Evolutionary conservation across 2,888 invertebrate genomes (phyloP).

Genomic region (Eupithecia dodoneata): DNA sequence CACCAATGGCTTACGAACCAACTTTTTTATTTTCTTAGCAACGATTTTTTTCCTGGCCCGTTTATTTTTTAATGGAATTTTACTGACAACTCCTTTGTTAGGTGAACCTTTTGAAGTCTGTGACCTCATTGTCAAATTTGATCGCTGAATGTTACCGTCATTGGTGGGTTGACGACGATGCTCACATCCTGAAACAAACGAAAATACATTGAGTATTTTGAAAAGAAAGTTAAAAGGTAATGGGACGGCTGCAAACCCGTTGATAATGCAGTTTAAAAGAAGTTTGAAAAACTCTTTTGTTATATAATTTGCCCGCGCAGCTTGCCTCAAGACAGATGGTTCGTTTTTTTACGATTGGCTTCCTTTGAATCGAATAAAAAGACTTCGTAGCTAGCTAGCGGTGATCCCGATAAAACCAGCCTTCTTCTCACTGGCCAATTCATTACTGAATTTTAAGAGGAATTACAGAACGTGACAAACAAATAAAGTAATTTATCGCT

Average conservation of each 20-base stretch:
- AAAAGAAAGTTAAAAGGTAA: neutral
- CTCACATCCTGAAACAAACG: conserved; percentile 79
- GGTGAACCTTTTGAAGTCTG: conserved; percentile 76
- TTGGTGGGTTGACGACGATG: conserved; percentile 64
- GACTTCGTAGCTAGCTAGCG: neutral
- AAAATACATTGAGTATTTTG: conserved; percentile 32
- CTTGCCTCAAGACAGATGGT: conserved; percentile 57
- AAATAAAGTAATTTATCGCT: neutral
- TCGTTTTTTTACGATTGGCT: conserved; percentile 48
- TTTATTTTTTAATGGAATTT: conserved; percentile 70
- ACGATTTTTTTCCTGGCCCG: conserved; percentile 66
- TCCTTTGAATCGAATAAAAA: conserved; percentile 38
- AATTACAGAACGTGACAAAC: neutral
- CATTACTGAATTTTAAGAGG: neutral
- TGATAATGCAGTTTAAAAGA: conserved; percentile 17
- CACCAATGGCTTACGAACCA: conserved; percentile 62
- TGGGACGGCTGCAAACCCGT: conserved; percentile 51
- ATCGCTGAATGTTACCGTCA: conserved; percentile 68
- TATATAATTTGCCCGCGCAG: conserved; percentile 48
- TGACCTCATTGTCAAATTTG: conserved; percentile 79
- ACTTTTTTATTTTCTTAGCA: conserved; percentile 67
- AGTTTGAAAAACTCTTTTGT: conserved; percentile 57
- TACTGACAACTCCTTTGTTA: conserved; percentile 75
- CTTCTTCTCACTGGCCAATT: neutral
- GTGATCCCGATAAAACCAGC: neutral